phyloP scores from a whole-genome alignment of 2,113 vertebrate species.

The Lamprologus tigripictilis region DNA sequence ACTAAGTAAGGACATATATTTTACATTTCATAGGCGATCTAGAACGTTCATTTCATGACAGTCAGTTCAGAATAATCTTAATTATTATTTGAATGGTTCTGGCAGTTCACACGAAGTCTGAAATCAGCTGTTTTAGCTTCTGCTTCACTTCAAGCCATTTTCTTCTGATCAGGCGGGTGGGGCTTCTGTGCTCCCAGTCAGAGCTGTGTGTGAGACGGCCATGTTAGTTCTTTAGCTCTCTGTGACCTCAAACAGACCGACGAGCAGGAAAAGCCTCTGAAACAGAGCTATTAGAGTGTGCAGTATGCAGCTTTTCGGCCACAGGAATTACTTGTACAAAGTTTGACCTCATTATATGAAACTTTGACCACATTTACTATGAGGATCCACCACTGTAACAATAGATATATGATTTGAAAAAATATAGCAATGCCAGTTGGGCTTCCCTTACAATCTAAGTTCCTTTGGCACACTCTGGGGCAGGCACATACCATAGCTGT shows the following conservation, averaged over 20 bases:
- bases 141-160: not conserved
- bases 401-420: not conserved
- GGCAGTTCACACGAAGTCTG: not conserved
- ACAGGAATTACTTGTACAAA: not conserved
- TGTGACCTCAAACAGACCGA: not conserved
- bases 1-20: not conserved
- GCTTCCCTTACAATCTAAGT: not conserved
- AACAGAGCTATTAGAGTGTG: not conserved
- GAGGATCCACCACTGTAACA: not conserved
- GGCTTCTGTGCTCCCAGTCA: not conserved
- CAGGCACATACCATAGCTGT: not conserved
- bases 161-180: not conserved
- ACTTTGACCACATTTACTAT: not conserved
- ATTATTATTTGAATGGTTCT: not conserved
- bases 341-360: not conserved
- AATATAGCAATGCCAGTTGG: not conserved
- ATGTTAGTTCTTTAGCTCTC: not conserved
- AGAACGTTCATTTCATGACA: not conserved
- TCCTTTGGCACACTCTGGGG: not conserved
- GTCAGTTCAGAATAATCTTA: not conserved
- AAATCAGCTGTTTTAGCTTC: not conserved
- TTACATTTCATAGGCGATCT: not conserved
- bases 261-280: not conserved
- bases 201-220: not conserved
- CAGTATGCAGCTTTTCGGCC: not conserved